phyloP scores from a whole-genome alignment of 1,140 invertebrate genomes.

The Brachionus asplanchnoidis region DNA sequence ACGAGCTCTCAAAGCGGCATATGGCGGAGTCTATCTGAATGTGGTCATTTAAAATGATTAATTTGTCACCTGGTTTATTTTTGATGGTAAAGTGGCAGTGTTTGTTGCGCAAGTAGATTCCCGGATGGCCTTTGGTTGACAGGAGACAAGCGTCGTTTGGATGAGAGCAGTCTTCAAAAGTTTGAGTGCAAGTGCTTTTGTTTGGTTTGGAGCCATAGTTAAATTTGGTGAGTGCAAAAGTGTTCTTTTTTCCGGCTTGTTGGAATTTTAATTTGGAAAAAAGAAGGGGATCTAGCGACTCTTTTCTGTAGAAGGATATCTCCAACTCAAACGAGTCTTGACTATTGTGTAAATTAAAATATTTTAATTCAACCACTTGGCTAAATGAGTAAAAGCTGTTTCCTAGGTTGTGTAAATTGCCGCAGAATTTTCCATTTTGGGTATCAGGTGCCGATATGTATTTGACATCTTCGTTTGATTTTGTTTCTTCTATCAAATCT shows the following conservation, averaged over 20 bases:
- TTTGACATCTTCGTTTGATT: background rate
- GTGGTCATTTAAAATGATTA: conserved; percentile 11
- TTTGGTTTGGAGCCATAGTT: background rate
- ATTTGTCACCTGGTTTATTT: conserved; percentile 4
- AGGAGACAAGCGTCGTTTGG: background rate
- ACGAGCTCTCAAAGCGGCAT: background rate
- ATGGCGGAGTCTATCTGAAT: background rate
- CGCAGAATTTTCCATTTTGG: conserved; percentile 1
- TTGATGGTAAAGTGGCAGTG: background rate
- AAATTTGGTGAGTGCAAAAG: background rate
- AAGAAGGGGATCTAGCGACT: background rate
- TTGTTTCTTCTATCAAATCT: background rate
- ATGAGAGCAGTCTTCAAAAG: background rate
- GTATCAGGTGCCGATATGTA: background rate
- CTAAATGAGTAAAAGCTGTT: conserved; percentile 32
- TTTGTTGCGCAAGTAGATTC: background rate
- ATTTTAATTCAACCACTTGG: background rate
- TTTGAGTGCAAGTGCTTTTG: background rate
- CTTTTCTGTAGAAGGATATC: background rate
- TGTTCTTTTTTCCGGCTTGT: background rate
- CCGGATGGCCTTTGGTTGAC: background rate
- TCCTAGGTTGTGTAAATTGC: background rate
- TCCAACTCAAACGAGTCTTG: conserved; percentile 22
- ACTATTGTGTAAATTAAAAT: background rate
- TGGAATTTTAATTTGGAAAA: conserved; percentile 34